phyloP scores from a whole-genome alignment of 2,797 vertebrate genomes.

The Tokudaia tokunoshimensis region DNA sequence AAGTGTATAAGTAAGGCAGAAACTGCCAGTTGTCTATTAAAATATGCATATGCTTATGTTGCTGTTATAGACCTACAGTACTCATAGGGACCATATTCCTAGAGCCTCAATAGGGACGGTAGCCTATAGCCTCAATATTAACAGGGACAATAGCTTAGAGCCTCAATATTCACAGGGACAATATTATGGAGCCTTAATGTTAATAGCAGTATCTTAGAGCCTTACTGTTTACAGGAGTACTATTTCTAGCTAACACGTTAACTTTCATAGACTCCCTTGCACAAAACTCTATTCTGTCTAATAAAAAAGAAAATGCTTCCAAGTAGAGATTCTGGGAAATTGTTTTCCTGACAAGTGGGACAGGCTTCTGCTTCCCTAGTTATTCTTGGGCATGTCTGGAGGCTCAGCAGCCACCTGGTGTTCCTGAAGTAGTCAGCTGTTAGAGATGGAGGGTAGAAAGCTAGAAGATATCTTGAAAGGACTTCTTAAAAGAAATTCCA shows the following conservation, averaged over 20 bases:
- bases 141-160: background rate
- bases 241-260: background rate
- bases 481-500: background rate
- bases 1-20: background rate
- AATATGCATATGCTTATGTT: background rate
- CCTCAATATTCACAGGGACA: background rate
- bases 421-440: background rate
- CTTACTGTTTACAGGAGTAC: background rate
- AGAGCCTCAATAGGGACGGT: background rate
- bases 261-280: background rate
- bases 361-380: background rate
- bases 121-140: background rate
- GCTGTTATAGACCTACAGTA: background rate
- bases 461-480: constrained; percentile 10
- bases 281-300: background rate
- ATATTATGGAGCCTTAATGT: background rate
- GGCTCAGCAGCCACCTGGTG: background rate
- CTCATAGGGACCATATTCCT: background rate
- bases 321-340: constrained; percentile 5
- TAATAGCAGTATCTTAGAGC: background rate
- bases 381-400: background rate
- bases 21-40: background rate
- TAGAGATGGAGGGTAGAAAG: background rate
- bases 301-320: background rate
- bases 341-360: constrained; percentile 12